Base-by-base conservation (phyloP, 1,140 invertebrate species). In the Tetragnatha versicolor region DNA sequence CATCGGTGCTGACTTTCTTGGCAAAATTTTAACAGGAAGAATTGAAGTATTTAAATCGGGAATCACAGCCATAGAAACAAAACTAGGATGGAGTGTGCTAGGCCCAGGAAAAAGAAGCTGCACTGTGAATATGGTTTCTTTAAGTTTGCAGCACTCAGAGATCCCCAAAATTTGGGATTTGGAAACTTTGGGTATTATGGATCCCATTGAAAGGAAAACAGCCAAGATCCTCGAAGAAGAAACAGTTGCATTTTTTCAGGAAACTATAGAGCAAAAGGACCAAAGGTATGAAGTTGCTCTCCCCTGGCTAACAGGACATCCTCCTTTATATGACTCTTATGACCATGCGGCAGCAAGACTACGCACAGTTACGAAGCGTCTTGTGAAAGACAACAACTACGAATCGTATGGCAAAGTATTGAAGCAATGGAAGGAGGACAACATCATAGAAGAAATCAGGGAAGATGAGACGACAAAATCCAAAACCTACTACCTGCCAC, bases 141-240 rank as follows among this genome's bases (percentile, higher is more conserved):
- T 31, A 29, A 2, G 14, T 33, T 10, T 2, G 14, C 14, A 10
- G 5, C 27, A 60, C 33, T 60, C 33, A 31, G 25, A 60, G 14
- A 17, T 60, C 4, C 63, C 75, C 0, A 81, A 86, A 31, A 80
- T 87, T 14, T 87, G 86, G 84, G 58, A 61, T 10, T 79, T 87
- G 17, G 85, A 86, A 65, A 78, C 81, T 22, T 37, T 87, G 3
- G 85, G 85, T 31, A 86, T 86, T 39, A 42, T 1, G 7, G 84
- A 87, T 75, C 84, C 84, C 0, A 53, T 76, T 10, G 81, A 83
- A 79, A 83, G 79, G 45, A 75, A 81, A 79, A 55, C 81, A 25
- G 39, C 68, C 55, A 60, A 70, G 17, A 0, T 2, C 5, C 27
- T 9, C 10, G 17, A 84, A 65, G 72, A 79, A 39, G 81, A 61